phyloP scores from a whole-genome alignment of 2,888 invertebrate genomes.

The Lamellibrachia satsuma region DNA sequence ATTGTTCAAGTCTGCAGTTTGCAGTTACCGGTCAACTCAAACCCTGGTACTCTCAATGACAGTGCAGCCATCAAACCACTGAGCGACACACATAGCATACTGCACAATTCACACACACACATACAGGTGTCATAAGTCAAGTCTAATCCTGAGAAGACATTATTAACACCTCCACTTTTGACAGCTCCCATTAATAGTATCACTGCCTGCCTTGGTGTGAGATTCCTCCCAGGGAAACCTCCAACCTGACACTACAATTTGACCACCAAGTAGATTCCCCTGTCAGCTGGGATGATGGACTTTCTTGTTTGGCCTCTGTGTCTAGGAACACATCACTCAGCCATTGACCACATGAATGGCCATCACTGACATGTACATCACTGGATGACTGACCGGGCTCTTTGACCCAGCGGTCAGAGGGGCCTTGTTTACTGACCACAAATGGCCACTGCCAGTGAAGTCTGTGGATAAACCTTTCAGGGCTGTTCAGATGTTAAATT shows the following conservation, averaged over 20 bases:
- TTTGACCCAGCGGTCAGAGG: background rate
- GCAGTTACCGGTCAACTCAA: no score
- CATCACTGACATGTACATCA: background rate
- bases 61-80: no score
- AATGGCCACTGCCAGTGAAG: background rate
- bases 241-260: background rate
- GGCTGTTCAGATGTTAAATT: background rate
- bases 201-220: background rate
- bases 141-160: background rate
- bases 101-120: background rate
- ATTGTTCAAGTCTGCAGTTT: no score
- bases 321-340: background rate
- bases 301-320: background rate
- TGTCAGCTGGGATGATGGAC: background rate
- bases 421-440: constrained; percentile 17
- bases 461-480: constrained; percentile 11
- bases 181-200: background rate
- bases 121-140: background rate
- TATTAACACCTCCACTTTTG: background rate
- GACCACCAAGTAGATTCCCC: background rate
- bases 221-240: background rate
- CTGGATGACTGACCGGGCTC: background rate
- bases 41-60: no score
- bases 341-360: background rate
- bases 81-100: background rate